phyloP scores from a whole-genome alignment of 2,797 vertebrate genomes.

The Poeciliopsis paucimaculata region DNA sequence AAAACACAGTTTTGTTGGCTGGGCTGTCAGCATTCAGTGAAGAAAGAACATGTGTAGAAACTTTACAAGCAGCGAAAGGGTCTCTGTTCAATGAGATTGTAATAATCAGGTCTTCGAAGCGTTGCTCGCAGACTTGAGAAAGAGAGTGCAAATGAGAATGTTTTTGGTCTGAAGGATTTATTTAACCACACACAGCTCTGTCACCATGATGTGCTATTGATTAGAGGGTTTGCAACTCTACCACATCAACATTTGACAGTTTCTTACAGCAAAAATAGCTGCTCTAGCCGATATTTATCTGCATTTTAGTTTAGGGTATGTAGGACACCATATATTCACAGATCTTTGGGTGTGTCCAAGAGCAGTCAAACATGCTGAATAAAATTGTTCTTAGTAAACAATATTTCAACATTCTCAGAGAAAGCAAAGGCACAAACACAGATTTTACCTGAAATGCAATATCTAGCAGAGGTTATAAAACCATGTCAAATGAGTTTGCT shows the following conservation, averaged over 20 bases:
- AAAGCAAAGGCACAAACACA: neutral
- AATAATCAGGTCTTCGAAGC: constrained; percentile 63
- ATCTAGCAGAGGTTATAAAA: neutral
- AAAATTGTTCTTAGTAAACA: constrained; percentile 31
- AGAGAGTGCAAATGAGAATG: constrained; percentile 47
- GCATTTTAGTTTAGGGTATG: constrained; percentile 17
- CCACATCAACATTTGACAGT: constrained; percentile 53
- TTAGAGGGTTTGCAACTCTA: constrained; percentile 58
- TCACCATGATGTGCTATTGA: constrained; percentile 62
- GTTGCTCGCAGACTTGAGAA: constrained; percentile 28
- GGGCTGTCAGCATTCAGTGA: constrained; percentile 56
- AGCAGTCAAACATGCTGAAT: constrained; percentile 19
- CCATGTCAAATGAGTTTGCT: neutral
- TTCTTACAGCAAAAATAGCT: constrained; percentile 35
- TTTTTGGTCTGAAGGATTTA: constrained; percentile 62
- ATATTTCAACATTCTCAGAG: constrained; percentile 17
- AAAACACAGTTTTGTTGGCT: constrained; percentile 50
- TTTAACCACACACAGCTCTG: constrained; percentile 62
- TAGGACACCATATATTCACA: constrained; percentile 27
- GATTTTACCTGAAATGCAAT: neutral
- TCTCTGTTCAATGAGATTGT: constrained; percentile 63
- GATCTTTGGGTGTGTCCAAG: constrained; percentile 8
- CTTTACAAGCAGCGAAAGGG: constrained; percentile 62
- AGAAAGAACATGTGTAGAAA: constrained; percentile 54
- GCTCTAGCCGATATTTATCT: constrained; percentile 50